A percentile compares a stretch with the other conserved stretches of the same genome.
Evolutionary conservation across 2,888 invertebrate species (phyloP).

Genomic region (Orchesella flavescens): DNA sequence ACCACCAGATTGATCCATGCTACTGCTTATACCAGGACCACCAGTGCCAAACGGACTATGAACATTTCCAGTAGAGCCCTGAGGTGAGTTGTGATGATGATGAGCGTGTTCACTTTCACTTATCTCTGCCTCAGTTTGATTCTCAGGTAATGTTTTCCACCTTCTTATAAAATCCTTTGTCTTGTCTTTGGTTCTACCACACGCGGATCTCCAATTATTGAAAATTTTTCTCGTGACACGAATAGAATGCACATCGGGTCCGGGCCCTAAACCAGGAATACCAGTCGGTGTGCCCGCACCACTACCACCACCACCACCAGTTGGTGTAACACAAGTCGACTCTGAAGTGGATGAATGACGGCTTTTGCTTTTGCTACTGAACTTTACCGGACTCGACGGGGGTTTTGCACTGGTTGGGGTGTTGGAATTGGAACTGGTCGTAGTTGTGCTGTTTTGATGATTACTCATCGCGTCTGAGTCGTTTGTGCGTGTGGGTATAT

Average conservation of each 20-base stretch:
- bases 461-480: conserved; percentile 40
- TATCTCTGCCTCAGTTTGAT: conserved; percentile 68
- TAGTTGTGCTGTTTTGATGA: conserved; percentile 45
- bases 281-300: conserved; percentile 1
- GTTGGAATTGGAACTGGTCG: conserved; percentile 13
- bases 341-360: conserved; percentile 58
- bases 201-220: conserved; percentile 79
- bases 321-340: conserved; percentile 59
- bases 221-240: conserved; percentile 81
- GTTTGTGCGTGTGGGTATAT: not conserved
- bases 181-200: conserved; percentile 84
- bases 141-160: conserved; percentile 71
- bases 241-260: conserved; percentile 68
- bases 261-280: conserved; percentile 13
- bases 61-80: conserved; percentile 30
- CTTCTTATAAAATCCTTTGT: conserved; percentile 80
- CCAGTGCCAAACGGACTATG: not conserved
- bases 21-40: conserved; percentile 21
- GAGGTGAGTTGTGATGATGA: conserved; percentile 26
- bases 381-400: conserved; percentile 52
- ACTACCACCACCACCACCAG: conserved; percentile 48
- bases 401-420: conserved; percentile 47
- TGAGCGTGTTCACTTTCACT: conserved; percentile 48
- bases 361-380: conserved; percentile 53
- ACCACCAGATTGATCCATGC: conserved; percentile 43